Percentiles rank a stretch among this genome's conserved stretches.
Evolutionary conservation across 2,113 vertebrate species (phyloP).

Genomic region (Ammodytes dubius): DNA sequence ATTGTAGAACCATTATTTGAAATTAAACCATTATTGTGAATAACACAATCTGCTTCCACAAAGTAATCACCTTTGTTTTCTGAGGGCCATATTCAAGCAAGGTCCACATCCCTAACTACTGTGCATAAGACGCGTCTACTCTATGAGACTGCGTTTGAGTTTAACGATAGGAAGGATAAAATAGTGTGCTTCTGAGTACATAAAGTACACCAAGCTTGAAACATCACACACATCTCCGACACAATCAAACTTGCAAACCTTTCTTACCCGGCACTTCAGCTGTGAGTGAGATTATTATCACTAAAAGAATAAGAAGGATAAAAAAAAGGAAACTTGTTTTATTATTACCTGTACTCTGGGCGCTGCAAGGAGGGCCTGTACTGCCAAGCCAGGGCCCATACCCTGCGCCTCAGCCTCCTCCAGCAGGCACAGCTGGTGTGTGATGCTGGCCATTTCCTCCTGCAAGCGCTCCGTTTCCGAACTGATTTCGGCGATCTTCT

Average conservation of each 20-base stretch:
- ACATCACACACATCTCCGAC: neutral
- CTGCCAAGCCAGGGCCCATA: conserved; percentile 66
- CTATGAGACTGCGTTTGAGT: neutral
- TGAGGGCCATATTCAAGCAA: neutral
- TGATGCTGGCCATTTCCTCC: conserved; percentile 90
- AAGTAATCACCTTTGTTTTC: neutral
- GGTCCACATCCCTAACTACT: neutral
- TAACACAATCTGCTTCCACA: neutral
- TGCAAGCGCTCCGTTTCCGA: conserved; percentile 85
- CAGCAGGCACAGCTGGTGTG: conserved; percentile 85
- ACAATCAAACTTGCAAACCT: neutral
- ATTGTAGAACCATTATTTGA: too few relatives aligned
- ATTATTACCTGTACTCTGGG: conserved; percentile 71
- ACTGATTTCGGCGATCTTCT: conserved; percentile 87
- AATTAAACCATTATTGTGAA: too few relatives aligned
- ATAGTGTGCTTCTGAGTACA: neutral
- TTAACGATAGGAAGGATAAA: neutral
- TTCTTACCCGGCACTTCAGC: neutral
- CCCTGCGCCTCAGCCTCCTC: conserved; percentile 80
- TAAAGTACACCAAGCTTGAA: conserved; percentile 5
- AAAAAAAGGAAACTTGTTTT: neutral
- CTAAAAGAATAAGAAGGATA: neutral
- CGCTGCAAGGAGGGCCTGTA: conserved; percentile 34
- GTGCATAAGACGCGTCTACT: neutral
- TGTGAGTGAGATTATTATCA: neutral